Conservation (phyloP, 2,888 invertebrate species). For the Byasa hedistus region DNA sequence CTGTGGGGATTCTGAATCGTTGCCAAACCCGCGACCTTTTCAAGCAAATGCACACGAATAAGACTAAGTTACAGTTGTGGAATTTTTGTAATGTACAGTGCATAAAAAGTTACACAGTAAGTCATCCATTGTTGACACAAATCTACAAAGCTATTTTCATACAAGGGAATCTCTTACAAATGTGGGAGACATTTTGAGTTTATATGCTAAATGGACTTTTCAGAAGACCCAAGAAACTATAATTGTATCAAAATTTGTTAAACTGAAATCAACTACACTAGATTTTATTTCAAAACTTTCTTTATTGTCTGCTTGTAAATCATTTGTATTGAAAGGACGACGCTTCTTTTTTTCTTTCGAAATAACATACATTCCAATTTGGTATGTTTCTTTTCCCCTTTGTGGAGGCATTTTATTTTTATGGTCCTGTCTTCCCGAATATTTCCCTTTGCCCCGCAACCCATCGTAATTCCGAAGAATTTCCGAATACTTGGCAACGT, state of each 20-base stretch:
- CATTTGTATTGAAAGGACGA: conserved; percentile 8
- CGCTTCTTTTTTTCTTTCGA: conserved; percentile 13
- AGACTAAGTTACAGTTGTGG: conserved; percentile 16
- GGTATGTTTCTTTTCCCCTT: conserved; percentile 54
- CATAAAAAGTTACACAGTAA: not conserved
- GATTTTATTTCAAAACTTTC: not conserved
- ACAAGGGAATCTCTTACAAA: too few relatives aligned
- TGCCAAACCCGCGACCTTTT: conserved; percentile 43
- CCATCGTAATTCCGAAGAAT: conserved; percentile 52
- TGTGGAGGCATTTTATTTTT: conserved; percentile 64
- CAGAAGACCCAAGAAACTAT: too few relatives aligned
- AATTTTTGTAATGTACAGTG: not conserved
- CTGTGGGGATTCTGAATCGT: conserved; percentile 39
- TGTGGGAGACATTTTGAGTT: too few relatives aligned
- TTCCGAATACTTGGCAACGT: conserved; percentile 53
- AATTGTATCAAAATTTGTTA: too few relatives aligned
- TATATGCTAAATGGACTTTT: too few relatives aligned
- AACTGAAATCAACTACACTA: too few relatives aligned
- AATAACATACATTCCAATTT: conserved; percentile 54
- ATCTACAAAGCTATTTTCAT: too few relatives aligned
- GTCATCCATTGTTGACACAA: not conserved
- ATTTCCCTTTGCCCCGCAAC: conserved; percentile 50
- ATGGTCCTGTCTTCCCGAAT: conserved; percentile 58
- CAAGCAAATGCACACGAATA: conserved; percentile 24
- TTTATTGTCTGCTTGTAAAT: not conserved